Conservation (phyloP, 2,113 vertebrate species). For the Grallaria varia region DNA sequence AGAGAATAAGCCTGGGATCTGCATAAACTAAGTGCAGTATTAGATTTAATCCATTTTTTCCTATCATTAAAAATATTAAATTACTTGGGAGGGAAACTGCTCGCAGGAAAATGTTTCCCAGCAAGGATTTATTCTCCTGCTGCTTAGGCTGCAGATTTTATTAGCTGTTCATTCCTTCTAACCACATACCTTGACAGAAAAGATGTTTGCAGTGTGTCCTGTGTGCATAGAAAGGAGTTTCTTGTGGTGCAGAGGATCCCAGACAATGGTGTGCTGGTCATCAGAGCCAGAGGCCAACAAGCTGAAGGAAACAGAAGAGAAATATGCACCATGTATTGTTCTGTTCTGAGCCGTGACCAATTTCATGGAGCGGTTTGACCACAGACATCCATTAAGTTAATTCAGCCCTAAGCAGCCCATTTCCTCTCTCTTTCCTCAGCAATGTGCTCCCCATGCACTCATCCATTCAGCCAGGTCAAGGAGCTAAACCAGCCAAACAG, state of each 20-base stretch:
- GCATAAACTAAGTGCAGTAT: neutral
- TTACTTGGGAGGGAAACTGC: too few species aligned
- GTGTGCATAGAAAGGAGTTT: slow-evolving; percentile 98
- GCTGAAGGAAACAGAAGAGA: slow-evolving; percentile 69
- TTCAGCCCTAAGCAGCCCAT: neutral
- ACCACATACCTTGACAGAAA: slow-evolving; percentile 91
- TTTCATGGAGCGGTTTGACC: neutral
- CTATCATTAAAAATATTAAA: neutral
- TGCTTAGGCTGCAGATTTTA: neutral
- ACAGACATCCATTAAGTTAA: neutral
- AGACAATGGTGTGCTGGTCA: slow-evolving; percentile 96
- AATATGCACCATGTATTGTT: neutral
- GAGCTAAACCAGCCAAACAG: neutral
- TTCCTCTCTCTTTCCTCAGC: neutral
- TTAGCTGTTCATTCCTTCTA: neutral
- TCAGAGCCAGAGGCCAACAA: slow-evolving; percentile 96
- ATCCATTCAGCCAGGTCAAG: neutral
- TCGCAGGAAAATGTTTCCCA: neutral
- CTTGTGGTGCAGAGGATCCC: slow-evolving; percentile 95
- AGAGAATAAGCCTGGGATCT: neutral
- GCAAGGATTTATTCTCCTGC: neutral
- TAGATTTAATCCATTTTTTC: neutral
- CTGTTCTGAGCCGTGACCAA: neutral
- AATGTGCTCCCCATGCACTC: neutral
- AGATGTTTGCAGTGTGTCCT: slow-evolving; percentile 97